Base-by-base conservation (phyloP, 2,113 vertebrate genomes). In the Lasiurus borealis region DNA sequence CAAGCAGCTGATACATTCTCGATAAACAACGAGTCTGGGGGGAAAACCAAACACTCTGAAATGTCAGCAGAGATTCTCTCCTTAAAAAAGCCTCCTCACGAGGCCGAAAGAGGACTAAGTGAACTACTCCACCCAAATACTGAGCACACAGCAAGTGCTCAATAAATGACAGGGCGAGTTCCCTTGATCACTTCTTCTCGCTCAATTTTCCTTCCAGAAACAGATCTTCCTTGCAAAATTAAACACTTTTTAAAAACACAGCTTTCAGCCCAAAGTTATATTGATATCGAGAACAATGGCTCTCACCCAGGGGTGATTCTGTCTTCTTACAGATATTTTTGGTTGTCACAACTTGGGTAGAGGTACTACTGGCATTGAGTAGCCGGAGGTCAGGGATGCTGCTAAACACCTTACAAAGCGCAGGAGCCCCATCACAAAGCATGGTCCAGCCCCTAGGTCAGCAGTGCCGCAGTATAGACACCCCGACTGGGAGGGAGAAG, bases 141-240 rank as follows among this genome's bases (percentile, higher is more conserved):
- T 71, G 18, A 72, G 80, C 18, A 50, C 1, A 34, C 3, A 76
- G 16, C 66, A 95, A 46, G 36, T 57, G 80, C 18, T 95, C 59
- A 75, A 6, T 69, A 82, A 83, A 78, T 14, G 40, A 27, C 52
- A 71, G 27, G 31, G 69, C 76, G n/a, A 11, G 13, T 88, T 54
- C 78, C 21, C 16, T 11, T 16, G 15, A 75, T 62, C 29, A n/a
- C 40, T 81, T 81, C 34, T 44, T 72, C 68, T 68, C 54, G 40
- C 36, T 64, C n/a, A 3, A 2, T 54, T 73, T 83, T 48, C 81
- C 69, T 94, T 66, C 8, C 10, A 80, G 71, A 64, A 69, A 78
- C 50, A 90, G 84, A 59, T 64, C 44, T 90, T 46, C 54, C 81
- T 59, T n/a, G 57, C n/a, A 84, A 44, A 90, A 64, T n/a, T 84